Percentiles rank a stretch among this genome's conserved stretches.
Conservation (phyloP, 2,888 invertebrate species). For the Agrilus cyanescens region DNA sequence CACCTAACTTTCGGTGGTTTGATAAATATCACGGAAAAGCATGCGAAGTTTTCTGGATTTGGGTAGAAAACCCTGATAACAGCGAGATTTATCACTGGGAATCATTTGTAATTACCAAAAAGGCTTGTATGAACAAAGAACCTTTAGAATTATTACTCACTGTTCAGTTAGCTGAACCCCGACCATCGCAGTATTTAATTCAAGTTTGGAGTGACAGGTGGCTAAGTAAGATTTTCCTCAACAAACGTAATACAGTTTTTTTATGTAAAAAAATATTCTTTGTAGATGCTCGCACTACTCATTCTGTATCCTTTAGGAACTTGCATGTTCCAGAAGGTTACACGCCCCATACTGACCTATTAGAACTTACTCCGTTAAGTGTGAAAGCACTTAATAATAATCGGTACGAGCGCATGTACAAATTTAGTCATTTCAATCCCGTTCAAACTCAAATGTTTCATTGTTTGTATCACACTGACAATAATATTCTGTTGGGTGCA, state of each 20-base stretch:
- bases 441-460: conserved; percentile 98
- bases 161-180: conserved; percentile 83
- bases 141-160: conserved; percentile 84
- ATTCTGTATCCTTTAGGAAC: conserved; percentile 65
- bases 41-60: conserved; percentile 89
- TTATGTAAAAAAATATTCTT: neutral
- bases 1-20: conserved; percentile 72
- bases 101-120: conserved; percentile 58
- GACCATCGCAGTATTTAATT: conserved; percentile 87
- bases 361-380: conserved; percentile 85
- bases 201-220: conserved; percentile 80
- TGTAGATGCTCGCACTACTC: conserved; percentile 19
- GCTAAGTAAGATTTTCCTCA: conserved; percentile 37
- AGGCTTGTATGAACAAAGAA: conserved; percentile 51
- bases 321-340: conserved; percentile 83
- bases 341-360: conserved; percentile 85
- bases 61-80: conserved; percentile 93
- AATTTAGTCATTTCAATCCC: conserved; percentile 93
- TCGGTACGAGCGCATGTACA: conserved; percentile 69
- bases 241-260: neutral
- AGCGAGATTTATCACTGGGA: conserved; percentile 96
- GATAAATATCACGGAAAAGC: conserved; percentile 80
- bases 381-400: conserved; percentile 64
- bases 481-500: conserved; percentile 87
- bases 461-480: conserved; percentile 87